These are phyloP conservation scores for Digitonthophagus gazella DNA, from an alignment of 2,888 invertebrate species.

Conservation along the genomic window DNA sequence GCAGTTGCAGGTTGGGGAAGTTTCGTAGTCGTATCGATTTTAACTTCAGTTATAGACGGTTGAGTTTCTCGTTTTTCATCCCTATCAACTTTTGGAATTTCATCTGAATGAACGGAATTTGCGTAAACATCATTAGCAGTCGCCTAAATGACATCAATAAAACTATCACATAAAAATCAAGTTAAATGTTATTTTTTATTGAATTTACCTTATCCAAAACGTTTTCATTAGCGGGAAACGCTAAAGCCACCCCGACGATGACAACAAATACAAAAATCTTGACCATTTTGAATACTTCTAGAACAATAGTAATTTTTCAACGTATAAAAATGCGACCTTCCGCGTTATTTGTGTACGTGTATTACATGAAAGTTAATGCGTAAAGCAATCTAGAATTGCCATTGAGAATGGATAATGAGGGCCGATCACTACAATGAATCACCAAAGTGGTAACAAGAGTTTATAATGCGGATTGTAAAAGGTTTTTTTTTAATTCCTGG, in stretches of 20 bases:
- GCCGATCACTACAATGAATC: background rate
- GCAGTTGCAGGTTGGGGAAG: background rate
- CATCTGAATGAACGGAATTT: background rate
- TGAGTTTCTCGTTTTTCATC: background rate
- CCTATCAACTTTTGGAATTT: background rate
- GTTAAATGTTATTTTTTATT: too few relatives aligned
- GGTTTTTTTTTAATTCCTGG: too few relatives aligned
- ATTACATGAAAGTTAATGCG: background rate
- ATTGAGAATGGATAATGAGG: background rate
- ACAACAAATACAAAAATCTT: background rate
- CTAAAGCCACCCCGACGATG: background rate
- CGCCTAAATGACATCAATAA: background rate
- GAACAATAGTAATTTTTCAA: background rate
- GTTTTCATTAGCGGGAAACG: background rate
- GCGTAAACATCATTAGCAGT: background rate
- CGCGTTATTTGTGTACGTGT: background rate
- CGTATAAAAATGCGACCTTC: background rate
- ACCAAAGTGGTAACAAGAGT: background rate
- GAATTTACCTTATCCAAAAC: background rate
- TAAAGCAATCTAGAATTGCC: background rate
- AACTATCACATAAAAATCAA: background rate
- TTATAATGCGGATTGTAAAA: too few relatives aligned
- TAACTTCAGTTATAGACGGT: background rate
- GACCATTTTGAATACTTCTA: background rate
- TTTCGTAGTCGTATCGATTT: too few relatives aligned